Percentiles rank a stretch among this genome's conserved stretches.
phyloP scores from a whole-genome alignment of 2,888 invertebrate genomes.

The Cheilosia scutellata region DNA sequence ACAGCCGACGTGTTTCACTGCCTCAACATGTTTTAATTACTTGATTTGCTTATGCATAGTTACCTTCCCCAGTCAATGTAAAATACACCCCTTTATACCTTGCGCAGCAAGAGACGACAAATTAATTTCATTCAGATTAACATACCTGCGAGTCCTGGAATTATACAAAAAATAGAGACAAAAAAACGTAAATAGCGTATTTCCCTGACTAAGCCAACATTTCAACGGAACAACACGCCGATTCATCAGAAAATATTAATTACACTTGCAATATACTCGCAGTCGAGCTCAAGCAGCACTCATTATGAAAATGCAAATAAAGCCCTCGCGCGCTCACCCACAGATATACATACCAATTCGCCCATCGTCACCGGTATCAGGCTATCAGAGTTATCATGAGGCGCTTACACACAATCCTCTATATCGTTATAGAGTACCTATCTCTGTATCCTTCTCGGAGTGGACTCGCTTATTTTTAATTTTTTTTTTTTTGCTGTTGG shows the following conservation, averaged over 20 bases:
- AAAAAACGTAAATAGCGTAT: conserved; percentile 3
- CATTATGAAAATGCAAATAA: conserved; percentile 60
- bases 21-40: conserved; percentile 66
- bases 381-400: background rate
- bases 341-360: no score
- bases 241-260: conserved; percentile 74
- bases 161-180: conserved; percentile 2
- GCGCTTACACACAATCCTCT: conserved; percentile 23
- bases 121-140: conserved; percentile 61
- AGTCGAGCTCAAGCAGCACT: conserved; percentile 20
- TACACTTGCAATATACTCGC: conserved; percentile 26
- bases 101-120: conserved; percentile 30
- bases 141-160: conserved; percentile 45
- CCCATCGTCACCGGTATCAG: background rate
- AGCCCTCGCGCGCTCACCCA: background rate
- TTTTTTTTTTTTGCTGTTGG: background rate
- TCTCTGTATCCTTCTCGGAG: background rate
- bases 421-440: background rate
- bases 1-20: conserved; percentile 25
- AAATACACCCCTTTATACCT: conserved; percentile 3
- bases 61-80: conserved; percentile 41
- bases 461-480: conserved; percentile 9
- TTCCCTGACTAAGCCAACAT: conserved; percentile 51
- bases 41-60: conserved; percentile 64
- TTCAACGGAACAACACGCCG: conserved; percentile 53